These are phyloP conservation scores for Hippopotamus amphibius DNA, from an alignment of 2,113 vertebrate genomes.

Conservation along the genomic window DNA sequence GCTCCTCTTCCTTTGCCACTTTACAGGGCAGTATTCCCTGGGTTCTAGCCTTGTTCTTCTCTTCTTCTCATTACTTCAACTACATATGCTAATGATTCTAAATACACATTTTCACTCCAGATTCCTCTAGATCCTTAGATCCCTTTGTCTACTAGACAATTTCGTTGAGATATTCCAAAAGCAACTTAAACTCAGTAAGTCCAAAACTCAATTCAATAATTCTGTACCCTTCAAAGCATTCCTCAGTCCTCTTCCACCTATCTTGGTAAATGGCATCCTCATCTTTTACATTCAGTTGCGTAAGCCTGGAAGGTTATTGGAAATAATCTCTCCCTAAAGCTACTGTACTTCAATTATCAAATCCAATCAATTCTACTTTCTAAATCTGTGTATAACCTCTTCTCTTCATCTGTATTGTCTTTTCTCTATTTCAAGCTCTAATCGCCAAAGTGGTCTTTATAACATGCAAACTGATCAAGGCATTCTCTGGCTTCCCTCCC, in stretches of 20 bases:
- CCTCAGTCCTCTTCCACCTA: not conserved
- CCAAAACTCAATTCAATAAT: not conserved
- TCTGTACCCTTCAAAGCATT: not conserved
- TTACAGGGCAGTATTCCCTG: not conserved
- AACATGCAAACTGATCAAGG: not conserved
- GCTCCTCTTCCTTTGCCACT: not conserved
- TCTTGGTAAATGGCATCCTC: not conserved
- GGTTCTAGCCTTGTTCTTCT: not conserved
- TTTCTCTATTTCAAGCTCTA: conserved; percentile 37
- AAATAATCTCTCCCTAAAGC: not conserved
- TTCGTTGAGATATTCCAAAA: not conserved
- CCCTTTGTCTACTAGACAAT: not conserved
- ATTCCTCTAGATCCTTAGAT: not conserved
- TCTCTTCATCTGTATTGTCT: not conserved
- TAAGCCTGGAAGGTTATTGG: not conserved
- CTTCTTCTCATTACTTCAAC: not conserved
- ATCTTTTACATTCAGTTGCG: not conserved
- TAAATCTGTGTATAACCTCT: not conserved
- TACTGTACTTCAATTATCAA: not conserved
- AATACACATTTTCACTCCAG: not conserved
- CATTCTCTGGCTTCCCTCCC: not conserved
- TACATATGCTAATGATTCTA: conserved; percentile 21
- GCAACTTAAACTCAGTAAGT: not conserved
- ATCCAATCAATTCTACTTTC: not conserved
- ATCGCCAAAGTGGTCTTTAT: conserved; percentile 39